Evolutionary conservation across 2,797 vertebrate species (phyloP).

Genomic region (Microtus obscurus): DNA sequence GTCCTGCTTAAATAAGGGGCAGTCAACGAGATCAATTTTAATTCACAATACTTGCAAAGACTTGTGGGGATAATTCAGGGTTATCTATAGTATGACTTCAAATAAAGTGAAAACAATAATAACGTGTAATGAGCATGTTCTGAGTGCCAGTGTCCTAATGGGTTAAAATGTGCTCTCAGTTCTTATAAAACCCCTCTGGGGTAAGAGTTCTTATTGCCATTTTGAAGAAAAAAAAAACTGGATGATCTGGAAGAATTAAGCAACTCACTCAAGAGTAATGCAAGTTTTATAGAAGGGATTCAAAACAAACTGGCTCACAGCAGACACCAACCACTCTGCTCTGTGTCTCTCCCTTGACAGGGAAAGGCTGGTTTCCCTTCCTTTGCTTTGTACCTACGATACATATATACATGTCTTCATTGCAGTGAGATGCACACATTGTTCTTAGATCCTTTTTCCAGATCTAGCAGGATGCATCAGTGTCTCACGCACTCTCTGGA

Average conservation of each 20-base stretch:
- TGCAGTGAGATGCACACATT: background rate
- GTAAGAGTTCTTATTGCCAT: background rate
- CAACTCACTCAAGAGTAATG: background rate
- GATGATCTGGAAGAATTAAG: background rate
- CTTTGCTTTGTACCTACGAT: background rate
- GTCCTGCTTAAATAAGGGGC: background rate
- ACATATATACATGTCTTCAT: background rate
- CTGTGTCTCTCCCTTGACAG: background rate
- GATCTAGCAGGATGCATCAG: background rate
- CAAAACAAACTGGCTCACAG: background rate
- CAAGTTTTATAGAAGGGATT: background rate
- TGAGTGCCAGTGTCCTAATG: background rate
- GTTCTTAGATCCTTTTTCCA: background rate
- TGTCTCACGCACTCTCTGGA: background rate
- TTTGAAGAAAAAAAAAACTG: slow-evolving; percentile 60
- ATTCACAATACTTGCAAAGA: background rate
- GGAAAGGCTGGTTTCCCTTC: background rate
- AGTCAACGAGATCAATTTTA: background rate
- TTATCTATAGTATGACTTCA: background rate
- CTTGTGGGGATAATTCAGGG: background rate
- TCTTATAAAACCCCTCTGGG: background rate
- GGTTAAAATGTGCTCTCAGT: background rate
- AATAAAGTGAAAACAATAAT: background rate
- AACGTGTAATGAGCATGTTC: background rate
- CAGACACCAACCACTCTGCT: background rate